These are phyloP conservation scores for Onychorhynchus coronatus DNA, from an alignment of 2,113 vertebrate species.

Conservation along the genomic window DNA sequence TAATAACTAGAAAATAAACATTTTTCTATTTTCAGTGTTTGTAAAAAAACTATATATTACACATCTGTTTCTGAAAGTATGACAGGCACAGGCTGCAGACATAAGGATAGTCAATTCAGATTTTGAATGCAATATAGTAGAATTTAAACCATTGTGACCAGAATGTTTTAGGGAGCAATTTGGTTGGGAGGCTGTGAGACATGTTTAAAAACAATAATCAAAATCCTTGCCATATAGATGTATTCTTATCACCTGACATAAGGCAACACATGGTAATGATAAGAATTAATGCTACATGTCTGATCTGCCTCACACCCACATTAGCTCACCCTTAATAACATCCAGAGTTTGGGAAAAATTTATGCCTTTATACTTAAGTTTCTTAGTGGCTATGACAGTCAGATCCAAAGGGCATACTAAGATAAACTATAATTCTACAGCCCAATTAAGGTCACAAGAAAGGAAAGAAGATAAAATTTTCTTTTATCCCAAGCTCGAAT, in stretches of 20 bases:
- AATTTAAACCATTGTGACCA: slow-evolving; percentile 11
- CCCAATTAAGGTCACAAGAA: not conserved
- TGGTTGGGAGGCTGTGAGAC: not conserved
- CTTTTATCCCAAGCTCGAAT: not conserved
- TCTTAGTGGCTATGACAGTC: not conserved
- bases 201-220: not conserved
- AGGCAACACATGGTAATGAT: not conserved
- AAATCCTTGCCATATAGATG: not conserved
- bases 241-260: not conserved
- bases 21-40: not conserved
- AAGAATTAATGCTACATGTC: not conserved
- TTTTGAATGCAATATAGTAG: slow-evolving; percentile 47
- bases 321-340: not conserved
- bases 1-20: not conserved
- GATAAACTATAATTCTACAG: not conserved
- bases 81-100: not conserved
- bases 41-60: not conserved
- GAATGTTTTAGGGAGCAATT: not conserved
- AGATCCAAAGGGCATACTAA: not conserved
- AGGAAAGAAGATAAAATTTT: not conserved
- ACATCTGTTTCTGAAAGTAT: not conserved
- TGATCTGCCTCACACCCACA: not conserved
- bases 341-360: slow-evolving; percentile 3
- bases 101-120: not conserved
- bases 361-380: not conserved